Evolutionary conservation across 2,797 vertebrate genomes (phyloP).

Genomic region (Leucoraja ocellata): DNA sequence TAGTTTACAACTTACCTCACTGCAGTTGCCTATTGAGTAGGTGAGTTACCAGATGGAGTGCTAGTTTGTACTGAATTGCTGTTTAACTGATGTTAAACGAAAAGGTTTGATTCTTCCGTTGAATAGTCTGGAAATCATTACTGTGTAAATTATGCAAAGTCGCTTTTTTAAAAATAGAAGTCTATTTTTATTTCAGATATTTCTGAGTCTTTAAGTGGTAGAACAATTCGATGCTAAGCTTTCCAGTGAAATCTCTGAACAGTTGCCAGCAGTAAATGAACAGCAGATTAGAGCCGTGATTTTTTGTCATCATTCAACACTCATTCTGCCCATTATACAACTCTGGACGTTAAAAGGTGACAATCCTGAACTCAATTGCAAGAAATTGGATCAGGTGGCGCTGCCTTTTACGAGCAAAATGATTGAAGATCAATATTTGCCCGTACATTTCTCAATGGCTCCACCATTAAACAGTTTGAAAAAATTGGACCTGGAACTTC

Average conservation of each 20-base stretch:
- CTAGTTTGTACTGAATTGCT: neutral
- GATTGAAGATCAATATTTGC: no score
- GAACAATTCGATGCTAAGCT: neutral
- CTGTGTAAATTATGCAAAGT: neutral
- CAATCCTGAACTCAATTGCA: neutral
- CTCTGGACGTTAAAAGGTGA: neutral
- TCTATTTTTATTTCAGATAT: neutral
- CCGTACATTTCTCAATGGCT: no score
- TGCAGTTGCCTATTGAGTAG: neutral
- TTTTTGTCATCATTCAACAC: neutral
- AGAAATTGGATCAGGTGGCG: no score
- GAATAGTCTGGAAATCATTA: neutral
- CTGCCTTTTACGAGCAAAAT: no score
- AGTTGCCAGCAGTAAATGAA: neutral
- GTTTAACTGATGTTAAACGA: neutral
- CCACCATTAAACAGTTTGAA: no score
- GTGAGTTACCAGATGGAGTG: neutral
- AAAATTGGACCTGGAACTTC: no score
- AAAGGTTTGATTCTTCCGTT: neutral
- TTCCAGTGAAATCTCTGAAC: neutral
- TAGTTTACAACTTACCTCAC: constrained; percentile 7
- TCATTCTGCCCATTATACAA: neutral
- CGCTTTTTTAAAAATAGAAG: neutral
- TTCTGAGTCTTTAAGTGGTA: neutral
- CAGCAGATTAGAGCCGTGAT: neutral